phyloP scores from a whole-genome alignment of 2,797 vertebrate genomes.

The Rhynchonycteris naso region DNA sequence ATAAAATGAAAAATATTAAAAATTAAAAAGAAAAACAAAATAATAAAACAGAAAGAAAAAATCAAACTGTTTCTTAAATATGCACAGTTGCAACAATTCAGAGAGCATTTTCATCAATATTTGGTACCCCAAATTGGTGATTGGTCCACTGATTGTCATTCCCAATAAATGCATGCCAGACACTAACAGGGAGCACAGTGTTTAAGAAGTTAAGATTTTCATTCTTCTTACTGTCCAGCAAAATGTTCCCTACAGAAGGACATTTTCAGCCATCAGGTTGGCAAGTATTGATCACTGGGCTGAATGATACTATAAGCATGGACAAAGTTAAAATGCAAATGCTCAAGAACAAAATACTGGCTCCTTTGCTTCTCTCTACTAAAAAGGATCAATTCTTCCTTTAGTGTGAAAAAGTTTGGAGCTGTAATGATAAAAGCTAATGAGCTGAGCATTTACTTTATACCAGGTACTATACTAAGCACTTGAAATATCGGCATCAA shows the following conservation, averaged over 20 bases:
- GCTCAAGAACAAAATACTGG: not conserved
- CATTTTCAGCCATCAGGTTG: not conserved
- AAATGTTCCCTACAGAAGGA: not conserved
- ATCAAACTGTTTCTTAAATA: constrained; percentile 34
- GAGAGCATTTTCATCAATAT: not conserved
- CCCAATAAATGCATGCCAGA: not conserved
- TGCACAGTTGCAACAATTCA: not conserved
- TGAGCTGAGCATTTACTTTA: constrained; percentile 11
- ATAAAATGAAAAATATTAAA: too few species aligned
- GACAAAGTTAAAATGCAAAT: not conserved
- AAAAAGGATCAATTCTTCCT: constrained; percentile 1
- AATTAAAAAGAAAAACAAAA: too few species aligned
- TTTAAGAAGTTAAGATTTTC: not conserved
- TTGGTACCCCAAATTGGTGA: not conserved
- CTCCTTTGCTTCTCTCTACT: not conserved
- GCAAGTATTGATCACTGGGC: not conserved
- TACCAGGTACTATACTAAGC: not conserved
- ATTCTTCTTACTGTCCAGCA: not conserved
- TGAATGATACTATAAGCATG: not conserved
- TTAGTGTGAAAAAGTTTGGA: constrained; percentile 19
- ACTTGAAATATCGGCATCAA: constrained; percentile 6
- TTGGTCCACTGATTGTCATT: not conserved
- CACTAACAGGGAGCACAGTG: not conserved
- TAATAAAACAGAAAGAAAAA: not conserved
- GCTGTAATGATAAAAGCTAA: constrained; percentile 4